phyloP scores from a whole-genome alignment of 2,797 vertebrate genomes.

The Sciurus vulgaris region DNA sequence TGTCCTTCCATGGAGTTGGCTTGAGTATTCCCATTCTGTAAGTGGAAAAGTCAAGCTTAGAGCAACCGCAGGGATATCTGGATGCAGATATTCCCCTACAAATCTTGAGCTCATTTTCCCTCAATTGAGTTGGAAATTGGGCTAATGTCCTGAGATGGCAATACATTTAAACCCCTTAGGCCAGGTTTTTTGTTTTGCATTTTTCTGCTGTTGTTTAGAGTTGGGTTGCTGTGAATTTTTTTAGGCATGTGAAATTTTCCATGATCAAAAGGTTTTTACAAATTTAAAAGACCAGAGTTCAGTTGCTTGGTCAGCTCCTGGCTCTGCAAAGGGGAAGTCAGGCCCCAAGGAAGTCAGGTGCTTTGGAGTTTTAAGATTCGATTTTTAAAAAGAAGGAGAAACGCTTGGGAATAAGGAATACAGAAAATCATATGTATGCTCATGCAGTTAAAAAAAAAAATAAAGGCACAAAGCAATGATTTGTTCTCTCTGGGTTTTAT shows the following conservation, averaged over 20 bases:
- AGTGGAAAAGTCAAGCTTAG: not conserved
- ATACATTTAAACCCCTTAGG: not conserved
- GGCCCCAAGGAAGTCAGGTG: not conserved
- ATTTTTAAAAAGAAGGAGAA: constrained; percentile 44
- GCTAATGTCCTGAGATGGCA: not conserved
- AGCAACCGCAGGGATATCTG: not conserved
- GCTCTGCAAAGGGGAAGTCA: not conserved
- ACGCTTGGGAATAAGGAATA: constrained; percentile 67
- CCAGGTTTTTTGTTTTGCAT: not conserved
- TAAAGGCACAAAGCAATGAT: constrained; percentile 66
- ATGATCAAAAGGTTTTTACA: not conserved
- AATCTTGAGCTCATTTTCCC: not conserved
- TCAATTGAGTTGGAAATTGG: not conserved
- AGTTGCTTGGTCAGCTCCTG: not conserved
- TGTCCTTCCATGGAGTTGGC: not conserved
- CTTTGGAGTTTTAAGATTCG: constrained; percentile 5
- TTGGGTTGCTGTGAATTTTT: not conserved
- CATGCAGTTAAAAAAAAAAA: constrained; percentile 58
- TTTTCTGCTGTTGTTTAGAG: not conserved
- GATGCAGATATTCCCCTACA: not conserved
- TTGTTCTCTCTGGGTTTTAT: constrained; percentile 72
- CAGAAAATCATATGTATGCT: constrained; percentile 64
- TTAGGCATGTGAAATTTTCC: not conserved
- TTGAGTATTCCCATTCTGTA: not conserved
- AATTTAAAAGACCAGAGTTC: not conserved